Conservation (phyloP, 2,797 vertebrate genomes). For the Ataeniobius toweri region DNA sequence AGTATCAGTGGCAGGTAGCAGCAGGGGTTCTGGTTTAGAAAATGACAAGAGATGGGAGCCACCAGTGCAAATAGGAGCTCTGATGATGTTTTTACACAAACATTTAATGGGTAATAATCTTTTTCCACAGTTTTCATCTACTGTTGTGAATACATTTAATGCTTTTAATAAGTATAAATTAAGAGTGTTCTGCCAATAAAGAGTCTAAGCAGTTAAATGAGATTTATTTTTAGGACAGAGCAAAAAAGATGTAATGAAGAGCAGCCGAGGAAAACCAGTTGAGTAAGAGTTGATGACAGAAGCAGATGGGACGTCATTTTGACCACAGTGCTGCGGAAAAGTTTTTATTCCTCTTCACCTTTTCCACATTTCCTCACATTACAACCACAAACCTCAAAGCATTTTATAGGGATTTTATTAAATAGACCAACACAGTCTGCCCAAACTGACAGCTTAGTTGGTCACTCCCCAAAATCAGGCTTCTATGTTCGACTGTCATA, state of each 20-base stretch:
- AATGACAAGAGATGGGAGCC: slow-evolving; percentile 53
- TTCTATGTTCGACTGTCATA: no score
- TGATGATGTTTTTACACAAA: background rate
- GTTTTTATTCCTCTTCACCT: background rate
- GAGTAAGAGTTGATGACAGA: slow-evolving; percentile 36
- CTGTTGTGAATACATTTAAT: background rate
- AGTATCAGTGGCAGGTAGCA: slow-evolving; percentile 39
- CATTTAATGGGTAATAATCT: slow-evolving; percentile 5
- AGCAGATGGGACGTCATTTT: slow-evolving; percentile 52
- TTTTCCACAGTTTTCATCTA: background rate
- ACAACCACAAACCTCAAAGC: background rate
- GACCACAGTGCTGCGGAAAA: background rate
- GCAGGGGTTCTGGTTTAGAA: slow-evolving; percentile 5
- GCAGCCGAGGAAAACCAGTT: slow-evolving; percentile 6
- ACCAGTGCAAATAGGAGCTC: background rate
- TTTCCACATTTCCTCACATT: background rate
- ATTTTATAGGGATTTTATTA: background rate
- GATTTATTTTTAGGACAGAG: background rate
- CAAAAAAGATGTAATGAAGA: background rate
- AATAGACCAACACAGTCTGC: background rate
- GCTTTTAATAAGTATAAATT: background rate
- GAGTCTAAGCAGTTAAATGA: background rate
- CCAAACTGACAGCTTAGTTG: background rate
- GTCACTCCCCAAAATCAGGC: no score
- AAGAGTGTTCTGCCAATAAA: background rate